A percentile compares a stretch with the other conserved stretches of the same genome.
phyloP scores from a whole-genome alignment of 2,797 vertebrate species.

The Eidolon dupreanum region DNA sequence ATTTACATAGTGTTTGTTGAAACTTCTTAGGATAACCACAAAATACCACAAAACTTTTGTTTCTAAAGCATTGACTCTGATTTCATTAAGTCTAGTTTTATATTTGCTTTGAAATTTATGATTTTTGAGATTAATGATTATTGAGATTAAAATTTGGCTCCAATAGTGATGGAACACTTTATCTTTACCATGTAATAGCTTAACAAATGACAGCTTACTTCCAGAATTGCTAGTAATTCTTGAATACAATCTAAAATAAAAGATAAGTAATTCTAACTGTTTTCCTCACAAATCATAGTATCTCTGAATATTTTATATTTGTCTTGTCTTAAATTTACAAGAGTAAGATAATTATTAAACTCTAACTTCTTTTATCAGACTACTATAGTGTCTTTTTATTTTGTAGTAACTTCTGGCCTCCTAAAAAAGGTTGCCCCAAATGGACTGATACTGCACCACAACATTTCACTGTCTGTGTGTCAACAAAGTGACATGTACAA shows the following conservation, averaged over 20 bases:
- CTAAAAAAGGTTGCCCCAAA: not conserved
- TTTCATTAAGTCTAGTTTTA: not conserved
- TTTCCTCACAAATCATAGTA: not conserved
- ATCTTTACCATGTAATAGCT: not conserved
- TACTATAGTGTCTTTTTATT: not conserved
- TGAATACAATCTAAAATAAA: slow-evolving; percentile 17
- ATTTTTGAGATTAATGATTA: slow-evolving; percentile 38
- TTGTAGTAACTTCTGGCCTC: not conserved
- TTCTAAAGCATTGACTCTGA: not conserved
- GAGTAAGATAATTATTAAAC: not conserved
- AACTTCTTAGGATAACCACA: not conserved
- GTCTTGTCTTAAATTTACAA: not conserved
- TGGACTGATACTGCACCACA: not conserved
- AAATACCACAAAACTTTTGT: not conserved
- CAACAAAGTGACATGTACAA: not conserved
- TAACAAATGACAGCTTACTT: not conserved
- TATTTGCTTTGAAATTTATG: not conserved
- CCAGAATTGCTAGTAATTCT: not conserved
- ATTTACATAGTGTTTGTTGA: not conserved
- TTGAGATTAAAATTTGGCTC: slow-evolving; percentile 39
- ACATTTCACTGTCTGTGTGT: not conserved
- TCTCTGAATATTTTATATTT: not conserved
- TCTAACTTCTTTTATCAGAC: not conserved
- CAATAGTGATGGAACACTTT: not conserved
- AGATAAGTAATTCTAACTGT: not conserved